These are phyloP conservation scores for Drosophila dunni DNA, from an alignment of 1,140 invertebrate genomes.

Conservation along the genomic window DNA sequence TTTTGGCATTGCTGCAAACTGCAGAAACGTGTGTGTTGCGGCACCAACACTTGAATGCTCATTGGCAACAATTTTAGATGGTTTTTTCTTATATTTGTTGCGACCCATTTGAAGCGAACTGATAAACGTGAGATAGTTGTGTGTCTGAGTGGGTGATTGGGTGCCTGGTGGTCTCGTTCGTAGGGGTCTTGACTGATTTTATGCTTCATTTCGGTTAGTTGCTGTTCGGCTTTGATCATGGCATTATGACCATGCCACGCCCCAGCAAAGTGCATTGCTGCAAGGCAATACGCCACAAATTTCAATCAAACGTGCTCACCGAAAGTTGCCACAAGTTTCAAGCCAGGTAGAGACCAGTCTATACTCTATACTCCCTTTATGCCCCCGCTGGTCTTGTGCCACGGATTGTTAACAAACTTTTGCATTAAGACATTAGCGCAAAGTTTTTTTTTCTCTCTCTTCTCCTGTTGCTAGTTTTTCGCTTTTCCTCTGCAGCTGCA, in stretches of 20 bases:
- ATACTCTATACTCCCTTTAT: neutral
- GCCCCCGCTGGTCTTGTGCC: slow-evolving; percentile 9
- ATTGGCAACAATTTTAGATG: slow-evolving; percentile 27
- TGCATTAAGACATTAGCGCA: slow-evolving; percentile 82
- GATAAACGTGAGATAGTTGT: slow-evolving; percentile 43
- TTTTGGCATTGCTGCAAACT: slow-evolving; percentile 65
- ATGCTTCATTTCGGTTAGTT: slow-evolving; percentile 60
- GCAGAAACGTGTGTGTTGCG: slow-evolving; percentile 49
- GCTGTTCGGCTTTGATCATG: slow-evolving; percentile 49
- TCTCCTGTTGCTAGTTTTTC: slow-evolving; percentile 63
- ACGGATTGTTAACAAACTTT: slow-evolving; percentile 72
- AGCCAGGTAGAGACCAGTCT: slow-evolving; percentile 43
- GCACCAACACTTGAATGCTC: neutral
- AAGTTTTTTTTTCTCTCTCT: slow-evolving; percentile 54
- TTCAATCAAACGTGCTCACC: slow-evolving; percentile 80
- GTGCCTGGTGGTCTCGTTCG: slow-evolving; percentile 1
- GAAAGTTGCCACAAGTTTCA: slow-evolving; percentile 73
- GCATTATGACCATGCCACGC: slow-evolving; percentile 32
- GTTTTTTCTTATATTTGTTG: neutral
- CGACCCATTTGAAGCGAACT: slow-evolving; percentile 31
- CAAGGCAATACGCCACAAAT: slow-evolving; percentile 77
- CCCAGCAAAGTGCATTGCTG: slow-evolving; percentile 44
- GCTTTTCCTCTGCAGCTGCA: slow-evolving; percentile 65
- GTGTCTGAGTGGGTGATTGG: neutral
- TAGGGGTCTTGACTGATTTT: slow-evolving; percentile 35